phyloP scores from a whole-genome alignment of 2,113 vertebrate genomes.

The Hippoglossus stenolepis region DNA sequence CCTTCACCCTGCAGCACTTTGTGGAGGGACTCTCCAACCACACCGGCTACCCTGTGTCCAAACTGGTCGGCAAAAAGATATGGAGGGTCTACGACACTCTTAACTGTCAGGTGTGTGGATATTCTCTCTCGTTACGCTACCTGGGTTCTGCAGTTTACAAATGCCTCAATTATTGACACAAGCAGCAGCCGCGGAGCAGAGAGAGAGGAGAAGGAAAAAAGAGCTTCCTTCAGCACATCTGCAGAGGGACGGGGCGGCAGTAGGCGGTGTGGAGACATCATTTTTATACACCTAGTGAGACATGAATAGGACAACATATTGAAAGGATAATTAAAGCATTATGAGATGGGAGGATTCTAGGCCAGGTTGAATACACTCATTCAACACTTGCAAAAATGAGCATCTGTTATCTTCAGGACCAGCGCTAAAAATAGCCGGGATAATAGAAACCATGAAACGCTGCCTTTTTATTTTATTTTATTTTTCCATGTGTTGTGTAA shows the following conservation, averaged over 20 bases:
- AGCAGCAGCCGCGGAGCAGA: slow-evolving; percentile 18
- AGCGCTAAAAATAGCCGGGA: slow-evolving; percentile 69
- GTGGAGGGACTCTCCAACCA: slow-evolving; percentile 71
- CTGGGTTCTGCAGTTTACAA: background rate
- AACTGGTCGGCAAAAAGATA: slow-evolving; percentile 66
- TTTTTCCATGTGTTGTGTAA: slow-evolving; percentile 50
- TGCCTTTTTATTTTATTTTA: slow-evolving; percentile 22
- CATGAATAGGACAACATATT: slow-evolving; percentile 60
- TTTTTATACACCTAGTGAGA: slow-evolving; percentile 39
- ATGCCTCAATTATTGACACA: slow-evolving; percentile 1
- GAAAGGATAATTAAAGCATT: slow-evolving; percentile 67
- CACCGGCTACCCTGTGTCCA: slow-evolving; percentile 71
- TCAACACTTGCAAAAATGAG: slow-evolving; percentile 71
- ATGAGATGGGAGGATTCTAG: slow-evolving; percentile 55
- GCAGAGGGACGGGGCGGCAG: slow-evolving; percentile 4
- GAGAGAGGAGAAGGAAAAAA: slow-evolving; percentile 5
- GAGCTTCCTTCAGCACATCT: slow-evolving; percentile 27
- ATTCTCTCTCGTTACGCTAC: background rate
- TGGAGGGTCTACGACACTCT: slow-evolving; percentile 75
- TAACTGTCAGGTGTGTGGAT: slow-evolving; percentile 73
- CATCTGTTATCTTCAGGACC: slow-evolving; percentile 74
- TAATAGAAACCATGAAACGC: slow-evolving; percentile 57
- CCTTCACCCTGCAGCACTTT: slow-evolving; percentile 65
- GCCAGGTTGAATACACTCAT: slow-evolving; percentile 64
- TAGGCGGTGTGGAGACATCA: background rate